These are phyloP conservation scores for Linurgus olivaceus DNA, from an alignment of 2,797 vertebrate genomes.

Conservation along the genomic window DNA sequence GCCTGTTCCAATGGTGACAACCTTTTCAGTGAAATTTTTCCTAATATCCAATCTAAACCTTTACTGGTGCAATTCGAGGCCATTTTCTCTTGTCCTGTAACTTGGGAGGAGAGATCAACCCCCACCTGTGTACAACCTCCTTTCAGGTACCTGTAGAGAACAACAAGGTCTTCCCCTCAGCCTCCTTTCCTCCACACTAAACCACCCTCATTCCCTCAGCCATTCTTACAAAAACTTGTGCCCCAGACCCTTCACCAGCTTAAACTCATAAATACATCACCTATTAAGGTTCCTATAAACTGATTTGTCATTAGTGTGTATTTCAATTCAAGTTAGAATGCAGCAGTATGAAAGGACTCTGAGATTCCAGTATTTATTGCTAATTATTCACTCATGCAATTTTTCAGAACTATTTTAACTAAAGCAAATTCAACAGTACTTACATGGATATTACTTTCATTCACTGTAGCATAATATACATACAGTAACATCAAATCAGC, in stretches of 20 bases:
- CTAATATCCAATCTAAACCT: neutral
- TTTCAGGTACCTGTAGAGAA: neutral
- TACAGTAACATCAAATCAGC: neutral
- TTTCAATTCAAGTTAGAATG: neutral
- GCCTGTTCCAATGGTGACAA: neutral
- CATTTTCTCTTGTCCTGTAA: neutral
- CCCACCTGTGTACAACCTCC: fast-evolving
- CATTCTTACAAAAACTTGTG: neutral
- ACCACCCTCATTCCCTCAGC: neutral
- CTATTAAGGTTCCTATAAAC: neutral
- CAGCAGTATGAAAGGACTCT: neutral
- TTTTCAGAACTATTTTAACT: neutral
- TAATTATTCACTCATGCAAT: neutral
- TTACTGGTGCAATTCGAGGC: neutral
- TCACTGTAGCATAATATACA: neutral
- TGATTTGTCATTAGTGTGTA: neutral
- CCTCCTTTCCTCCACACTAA: neutral
- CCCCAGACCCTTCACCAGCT: neutral
- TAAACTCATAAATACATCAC: neutral
- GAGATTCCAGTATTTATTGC: conserved; percentile 6
- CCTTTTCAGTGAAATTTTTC: neutral
- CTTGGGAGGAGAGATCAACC: neutral
- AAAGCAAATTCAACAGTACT: neutral
- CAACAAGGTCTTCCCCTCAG: neutral
- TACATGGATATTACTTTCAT: neutral